These are phyloP conservation scores for Coleophora flavipennella DNA, from an alignment of 2,888 invertebrate species.

Conservation along the genomic window DNA sequence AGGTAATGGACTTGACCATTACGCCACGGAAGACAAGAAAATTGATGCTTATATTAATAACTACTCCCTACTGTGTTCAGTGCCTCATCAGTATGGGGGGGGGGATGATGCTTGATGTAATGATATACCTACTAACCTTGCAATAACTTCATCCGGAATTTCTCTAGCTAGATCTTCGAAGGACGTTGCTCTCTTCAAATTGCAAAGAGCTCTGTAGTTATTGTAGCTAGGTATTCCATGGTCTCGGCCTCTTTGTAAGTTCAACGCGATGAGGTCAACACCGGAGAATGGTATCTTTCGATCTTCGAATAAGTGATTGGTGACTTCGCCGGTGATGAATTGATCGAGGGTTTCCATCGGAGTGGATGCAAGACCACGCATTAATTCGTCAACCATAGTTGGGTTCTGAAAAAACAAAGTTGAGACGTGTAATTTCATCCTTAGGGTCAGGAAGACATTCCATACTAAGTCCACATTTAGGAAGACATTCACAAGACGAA, in stretches of 20 bases:
- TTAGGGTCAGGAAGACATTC: too few species aligned
- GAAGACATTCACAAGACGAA: neutral
- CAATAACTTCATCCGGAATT: slow-evolving; percentile 87
- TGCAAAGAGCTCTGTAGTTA: slow-evolving; percentile 91
- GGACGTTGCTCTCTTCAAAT: slow-evolving; percentile 84
- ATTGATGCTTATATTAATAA: too few species aligned
- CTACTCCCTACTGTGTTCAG: too few species aligned
- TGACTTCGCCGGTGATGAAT: slow-evolving; percentile 94
- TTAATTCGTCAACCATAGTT: slow-evolving; percentile 87
- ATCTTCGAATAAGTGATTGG: slow-evolving; percentile 95
- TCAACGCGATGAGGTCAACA: slow-evolving; percentile 91
- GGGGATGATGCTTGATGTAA: too few species aligned
- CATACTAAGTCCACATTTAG: too few species aligned
- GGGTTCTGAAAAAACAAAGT: slow-evolving; percentile 57
- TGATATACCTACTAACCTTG: slow-evolving; percentile 64
- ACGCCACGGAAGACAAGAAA: too few species aligned
- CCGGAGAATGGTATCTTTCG: slow-evolving; percentile 92
- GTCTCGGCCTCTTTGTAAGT: slow-evolving; percentile 90
- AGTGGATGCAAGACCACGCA: slow-evolving; percentile 87
- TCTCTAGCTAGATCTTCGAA: slow-evolving; percentile 92
- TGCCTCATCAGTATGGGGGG: too few species aligned
- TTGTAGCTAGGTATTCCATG: slow-evolving; percentile 93
- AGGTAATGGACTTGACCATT: too few species aligned
- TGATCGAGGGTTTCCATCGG: slow-evolving; percentile 96
- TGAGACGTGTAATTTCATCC: too few species aligned